phyloP scores from a whole-genome alignment of 2,888 invertebrate species.

The Taphrorychus bicolor region DNA sequence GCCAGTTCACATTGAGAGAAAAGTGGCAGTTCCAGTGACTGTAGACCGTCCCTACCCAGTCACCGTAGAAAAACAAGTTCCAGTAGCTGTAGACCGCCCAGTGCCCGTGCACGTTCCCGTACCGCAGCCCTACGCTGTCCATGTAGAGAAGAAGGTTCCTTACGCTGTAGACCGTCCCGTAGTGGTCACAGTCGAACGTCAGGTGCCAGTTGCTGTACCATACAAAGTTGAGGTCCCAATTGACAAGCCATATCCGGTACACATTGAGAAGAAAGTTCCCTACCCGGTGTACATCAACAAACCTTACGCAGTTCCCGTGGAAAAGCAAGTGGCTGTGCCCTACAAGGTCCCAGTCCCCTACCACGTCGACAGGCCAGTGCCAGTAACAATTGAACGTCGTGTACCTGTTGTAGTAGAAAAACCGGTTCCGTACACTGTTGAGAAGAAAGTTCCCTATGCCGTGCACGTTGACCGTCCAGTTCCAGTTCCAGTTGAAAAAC shows the following conservation, averaged over 20 bases:
- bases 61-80: constrained; percentile 63
- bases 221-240: constrained; percentile 40
- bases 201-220: constrained; percentile 56
- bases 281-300: constrained; percentile 40
- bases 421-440: constrained; percentile 37
- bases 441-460: constrained; percentile 36
- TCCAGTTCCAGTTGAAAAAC: constrained; percentile 30
- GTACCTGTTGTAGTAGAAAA: constrained; percentile 19
- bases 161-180: constrained; percentile 67
- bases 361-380: constrained; percentile 37
- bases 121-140: constrained; percentile 62
- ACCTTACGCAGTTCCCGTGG: constrained; percentile 34
- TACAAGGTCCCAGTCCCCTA: constrained; percentile 21
- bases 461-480: constrained; percentile 40
- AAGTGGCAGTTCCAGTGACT: constrained; percentile 20
- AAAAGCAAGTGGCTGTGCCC: constrained; percentile 35
- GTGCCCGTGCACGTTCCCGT: constrained; percentile 51
- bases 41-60: constrained; percentile 55
- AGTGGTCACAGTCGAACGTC: constrained; percentile 67
- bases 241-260: constrained; percentile 35
- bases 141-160: constrained; percentile 61
- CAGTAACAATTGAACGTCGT: constrained; percentile 31
- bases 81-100: constrained; percentile 65
- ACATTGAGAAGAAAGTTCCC: constrained; percentile 36
- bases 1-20: constrained; percentile 28